Conservation (phyloP, 2,888 invertebrate species). For the Synanthedon tipuliformis region DNA sequence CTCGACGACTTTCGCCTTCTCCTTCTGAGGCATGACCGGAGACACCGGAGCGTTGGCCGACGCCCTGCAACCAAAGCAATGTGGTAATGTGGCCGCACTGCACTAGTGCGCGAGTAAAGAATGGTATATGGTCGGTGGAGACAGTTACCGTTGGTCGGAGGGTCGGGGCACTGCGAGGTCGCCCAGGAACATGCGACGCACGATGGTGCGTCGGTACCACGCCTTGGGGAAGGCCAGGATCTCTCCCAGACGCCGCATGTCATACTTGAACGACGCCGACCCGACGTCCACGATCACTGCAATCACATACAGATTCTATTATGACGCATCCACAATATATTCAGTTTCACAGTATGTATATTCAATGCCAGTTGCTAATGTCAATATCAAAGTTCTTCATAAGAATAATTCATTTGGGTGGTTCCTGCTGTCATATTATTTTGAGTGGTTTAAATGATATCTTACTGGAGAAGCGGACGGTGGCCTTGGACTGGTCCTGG, state of each 20-base stretch:
- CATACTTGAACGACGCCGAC: constrained; percentile 96
- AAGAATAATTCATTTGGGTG: too few relatives aligned
- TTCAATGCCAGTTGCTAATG: too few relatives aligned
- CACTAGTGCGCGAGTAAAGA: background rate
- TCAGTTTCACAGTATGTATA: too few relatives aligned
- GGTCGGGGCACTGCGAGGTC: constrained; percentile 78
- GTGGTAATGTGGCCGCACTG: background rate
- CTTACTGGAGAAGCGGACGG: constrained; percentile 91
- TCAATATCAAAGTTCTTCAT: too few relatives aligned
- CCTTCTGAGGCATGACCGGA: constrained; percentile 53
- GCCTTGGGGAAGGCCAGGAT: constrained; percentile 98
- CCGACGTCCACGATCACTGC: constrained; percentile 95
- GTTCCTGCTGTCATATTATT: background rate
- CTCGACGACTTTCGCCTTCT: constrained; percentile 54
- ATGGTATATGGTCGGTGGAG: background rate
- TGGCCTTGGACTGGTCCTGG: constrained; percentile 82
- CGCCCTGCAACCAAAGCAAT: constrained; percentile 14
- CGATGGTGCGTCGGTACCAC: constrained; percentile 96
- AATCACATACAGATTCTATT: constrained; percentile 2
- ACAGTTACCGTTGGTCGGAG: constrained; percentile 11
- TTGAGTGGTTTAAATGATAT: constrained; percentile 7
- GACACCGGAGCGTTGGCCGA: constrained; percentile 41
- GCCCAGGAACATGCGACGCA: constrained; percentile 91
- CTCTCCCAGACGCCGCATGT: constrained; percentile 96
- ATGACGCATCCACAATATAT: too few relatives aligned